phyloP scores from a whole-genome alignment of 2,113 vertebrate species.

The Gymnarchus niloticus region DNA sequence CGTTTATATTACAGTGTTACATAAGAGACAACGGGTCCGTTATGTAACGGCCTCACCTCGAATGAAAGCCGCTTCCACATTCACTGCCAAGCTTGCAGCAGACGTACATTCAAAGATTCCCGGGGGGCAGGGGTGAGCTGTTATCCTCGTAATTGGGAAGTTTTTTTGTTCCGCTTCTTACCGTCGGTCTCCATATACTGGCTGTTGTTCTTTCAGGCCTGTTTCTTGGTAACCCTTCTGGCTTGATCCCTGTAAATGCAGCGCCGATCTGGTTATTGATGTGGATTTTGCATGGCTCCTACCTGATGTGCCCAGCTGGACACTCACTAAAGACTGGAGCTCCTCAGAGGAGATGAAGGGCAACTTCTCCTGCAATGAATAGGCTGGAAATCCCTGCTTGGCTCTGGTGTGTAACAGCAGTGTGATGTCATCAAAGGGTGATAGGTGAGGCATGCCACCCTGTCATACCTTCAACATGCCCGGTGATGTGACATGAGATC shows the following conservation, averaged over 20 bases:
- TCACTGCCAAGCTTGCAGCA: not conserved
- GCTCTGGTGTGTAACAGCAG: too few relatives aligned
- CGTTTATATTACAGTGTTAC: not conserved
- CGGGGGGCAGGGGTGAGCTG: not conserved
- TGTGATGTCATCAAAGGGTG: not conserved
- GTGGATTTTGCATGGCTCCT: not conserved
- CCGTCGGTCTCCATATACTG: not conserved
- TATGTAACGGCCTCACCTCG: conserved; percentile 1
- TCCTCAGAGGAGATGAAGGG: not conserved
- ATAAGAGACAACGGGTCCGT: not conserved
- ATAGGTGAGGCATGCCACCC: not conserved
- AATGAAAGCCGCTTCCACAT: not conserved
- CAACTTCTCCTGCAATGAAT: not conserved
- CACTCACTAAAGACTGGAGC: not conserved
- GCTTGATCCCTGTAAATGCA: not conserved
- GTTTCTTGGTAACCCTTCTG: not conserved
- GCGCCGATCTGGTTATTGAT: not conserved
- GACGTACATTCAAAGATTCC: not conserved
- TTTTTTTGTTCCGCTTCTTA: not conserved
- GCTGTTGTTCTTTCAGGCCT: not conserved
- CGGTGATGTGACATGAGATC: not conserved
- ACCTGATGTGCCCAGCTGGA: not conserved
- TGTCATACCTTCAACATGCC: not conserved
- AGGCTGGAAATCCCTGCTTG: not conserved
- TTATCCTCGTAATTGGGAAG: not conserved